These are phyloP conservation scores for Zaprionus taronus DNA, from an alignment of 1,140 invertebrate species.

Conservation along the genomic window DNA sequence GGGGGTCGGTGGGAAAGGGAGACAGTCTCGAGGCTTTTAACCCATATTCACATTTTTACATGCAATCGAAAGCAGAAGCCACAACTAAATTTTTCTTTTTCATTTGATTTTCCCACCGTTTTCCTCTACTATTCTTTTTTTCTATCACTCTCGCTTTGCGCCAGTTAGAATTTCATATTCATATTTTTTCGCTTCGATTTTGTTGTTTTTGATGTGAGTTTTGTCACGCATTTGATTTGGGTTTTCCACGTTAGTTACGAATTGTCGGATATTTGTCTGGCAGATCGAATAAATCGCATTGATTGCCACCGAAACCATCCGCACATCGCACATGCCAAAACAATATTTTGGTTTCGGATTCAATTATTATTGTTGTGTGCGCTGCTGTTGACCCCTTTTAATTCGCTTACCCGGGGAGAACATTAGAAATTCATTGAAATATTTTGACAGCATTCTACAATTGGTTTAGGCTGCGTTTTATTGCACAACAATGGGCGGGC, in stretches of 20 bases:
- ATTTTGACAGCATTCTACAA: constrained; percentile 56
- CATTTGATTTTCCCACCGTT: constrained; percentile 21
- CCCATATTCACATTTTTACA: constrained; percentile 69
- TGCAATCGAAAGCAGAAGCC: constrained; percentile 62
- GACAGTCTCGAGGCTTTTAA: constrained; percentile 56
- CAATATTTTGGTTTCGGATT: constrained; percentile 29
- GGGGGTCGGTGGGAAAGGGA: too few species aligned
- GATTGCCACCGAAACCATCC: constrained; percentile 59
- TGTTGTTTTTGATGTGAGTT: constrained; percentile 27
- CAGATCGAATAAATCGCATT: constrained; percentile 35
- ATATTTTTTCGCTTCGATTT: constrained; percentile 45
- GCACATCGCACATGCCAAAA: constrained; percentile 28
- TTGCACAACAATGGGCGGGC: constrained; percentile 18
- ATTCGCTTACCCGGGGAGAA: constrained; percentile 36
- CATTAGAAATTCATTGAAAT: constrained; percentile 63
- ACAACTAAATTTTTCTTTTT: constrained; percentile 36
- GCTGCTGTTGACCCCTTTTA: constrained; percentile 27
- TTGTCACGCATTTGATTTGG: constrained; percentile 54
- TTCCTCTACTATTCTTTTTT: background rate
- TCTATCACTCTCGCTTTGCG: constrained; percentile 55
- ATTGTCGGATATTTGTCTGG: constrained; percentile 54
- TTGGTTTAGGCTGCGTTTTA: constrained; percentile 24
- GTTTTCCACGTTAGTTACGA: constrained; percentile 17
- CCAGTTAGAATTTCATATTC: constrained; percentile 64
- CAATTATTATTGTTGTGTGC: constrained; percentile 5